Evolutionary conservation across 2,797 vertebrate genomes (phyloP).

Genomic region (Spinibarbus caldwelli): DNA sequence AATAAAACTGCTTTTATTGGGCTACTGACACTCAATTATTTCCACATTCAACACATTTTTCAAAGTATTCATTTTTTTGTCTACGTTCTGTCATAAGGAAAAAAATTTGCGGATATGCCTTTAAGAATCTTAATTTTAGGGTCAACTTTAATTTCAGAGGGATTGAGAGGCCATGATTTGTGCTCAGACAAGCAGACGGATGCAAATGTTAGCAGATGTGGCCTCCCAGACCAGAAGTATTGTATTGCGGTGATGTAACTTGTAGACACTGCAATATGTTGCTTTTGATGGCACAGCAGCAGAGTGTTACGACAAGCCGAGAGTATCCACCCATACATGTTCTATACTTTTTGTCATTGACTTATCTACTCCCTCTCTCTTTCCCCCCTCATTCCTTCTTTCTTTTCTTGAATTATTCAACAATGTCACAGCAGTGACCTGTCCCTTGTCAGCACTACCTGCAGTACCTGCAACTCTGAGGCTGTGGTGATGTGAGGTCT

Average conservation of each 20-base stretch:
- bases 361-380: conserved; percentile 60
- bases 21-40: neutral
- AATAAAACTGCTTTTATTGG: neutral
- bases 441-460: conserved; percentile 78
- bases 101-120: neutral
- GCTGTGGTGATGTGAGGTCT: conserved; percentile 64
- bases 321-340: conserved; percentile 55
- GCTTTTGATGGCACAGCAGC: conserved; percentile 60
- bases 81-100: neutral
- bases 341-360: conserved; percentile 74
- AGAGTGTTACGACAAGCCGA: conserved; percentile 58
- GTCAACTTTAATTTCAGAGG: neutral
- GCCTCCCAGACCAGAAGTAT: conserved; percentile 28
- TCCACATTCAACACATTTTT: neutral
- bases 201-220: conserved; percentile 57
- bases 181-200: conserved; percentile 32
- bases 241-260: conserved; percentile 55
- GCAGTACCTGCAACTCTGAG: conserved; percentile 62
- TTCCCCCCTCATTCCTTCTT: conserved; percentile 51
- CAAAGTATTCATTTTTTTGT: neutral
- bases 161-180: conserved; percentile 7
- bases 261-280: conserved; percentile 58
- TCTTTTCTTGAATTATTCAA: conserved; percentile 84
- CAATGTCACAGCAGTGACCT: conserved; percentile 83
- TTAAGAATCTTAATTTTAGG: neutral